A percentile compares a stretch with the other conserved stretches of the same genome.
Conservation (phyloP, 2,113 vertebrate genomes). For the Pelusios castaneus region DNA sequence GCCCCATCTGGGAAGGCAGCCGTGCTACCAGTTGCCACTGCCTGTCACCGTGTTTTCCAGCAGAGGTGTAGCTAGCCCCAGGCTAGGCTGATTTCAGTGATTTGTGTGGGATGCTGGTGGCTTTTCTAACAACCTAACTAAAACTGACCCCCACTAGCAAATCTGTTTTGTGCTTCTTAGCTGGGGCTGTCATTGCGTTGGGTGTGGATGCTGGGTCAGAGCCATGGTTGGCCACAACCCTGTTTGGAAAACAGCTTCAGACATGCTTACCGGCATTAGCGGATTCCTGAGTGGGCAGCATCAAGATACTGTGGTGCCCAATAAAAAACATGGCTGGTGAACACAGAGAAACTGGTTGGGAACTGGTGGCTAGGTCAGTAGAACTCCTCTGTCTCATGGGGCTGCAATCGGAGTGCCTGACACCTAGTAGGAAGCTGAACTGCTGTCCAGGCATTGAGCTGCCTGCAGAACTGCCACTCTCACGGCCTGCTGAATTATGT, state of each 20-base stretch:
- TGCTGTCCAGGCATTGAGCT: rapidly evolving
- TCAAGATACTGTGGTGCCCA: background rate
- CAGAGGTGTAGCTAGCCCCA: background rate
- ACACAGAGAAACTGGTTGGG: background rate
- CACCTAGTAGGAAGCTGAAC: rapidly evolving
- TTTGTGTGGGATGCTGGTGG: background rate
- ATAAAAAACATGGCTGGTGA: background rate
- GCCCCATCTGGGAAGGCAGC: background rate
- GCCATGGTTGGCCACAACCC: background rate
- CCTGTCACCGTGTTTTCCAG: background rate
- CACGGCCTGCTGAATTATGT: background rate
- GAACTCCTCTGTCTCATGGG: background rate
- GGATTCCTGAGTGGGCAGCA: background rate
- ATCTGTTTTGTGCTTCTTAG: background rate
- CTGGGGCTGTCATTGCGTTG: rapidly evolving
- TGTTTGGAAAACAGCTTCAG: background rate
- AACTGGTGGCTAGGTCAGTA: background rate
- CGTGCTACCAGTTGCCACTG: background rate
- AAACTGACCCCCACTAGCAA: background rate
- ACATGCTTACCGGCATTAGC: background rate
- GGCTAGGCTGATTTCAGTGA: background rate
- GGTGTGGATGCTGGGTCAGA: background rate
- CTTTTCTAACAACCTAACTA: background rate
- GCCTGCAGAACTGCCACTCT: rapidly evolving
- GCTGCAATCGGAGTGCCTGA: too few relatives aligned